Evolutionary conservation across 2,888 invertebrate species (phyloP).

Genomic region (Argyresthia goedartella): DNA sequence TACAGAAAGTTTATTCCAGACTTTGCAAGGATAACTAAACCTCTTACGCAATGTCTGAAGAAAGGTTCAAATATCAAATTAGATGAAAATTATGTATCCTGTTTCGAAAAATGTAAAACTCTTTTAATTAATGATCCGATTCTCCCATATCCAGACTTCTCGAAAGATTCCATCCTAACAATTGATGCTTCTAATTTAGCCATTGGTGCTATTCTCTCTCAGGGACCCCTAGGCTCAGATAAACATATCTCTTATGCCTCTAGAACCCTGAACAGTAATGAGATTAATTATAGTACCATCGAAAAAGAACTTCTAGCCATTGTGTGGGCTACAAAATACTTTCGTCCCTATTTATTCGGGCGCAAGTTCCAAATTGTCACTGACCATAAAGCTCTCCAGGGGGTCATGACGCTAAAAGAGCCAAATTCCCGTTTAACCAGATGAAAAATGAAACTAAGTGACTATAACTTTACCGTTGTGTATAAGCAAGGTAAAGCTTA

Average conservation of each 20-base stretch:
- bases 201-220: slow-evolving; percentile 19
- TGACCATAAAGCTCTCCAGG: slow-evolving; percentile 20
- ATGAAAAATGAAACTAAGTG: too few species aligned
- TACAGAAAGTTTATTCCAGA: slow-evolving; percentile 25
- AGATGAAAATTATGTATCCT: slow-evolving; percentile 8
- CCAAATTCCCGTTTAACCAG: slow-evolving; percentile 21
- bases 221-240: slow-evolving; percentile 13
- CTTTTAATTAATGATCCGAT: slow-evolving; percentile 6
- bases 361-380: too few species aligned
- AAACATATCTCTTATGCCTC: slow-evolving; percentile 18
- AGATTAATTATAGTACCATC: too few species aligned
- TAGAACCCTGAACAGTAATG: slow-evolving; percentile 14
- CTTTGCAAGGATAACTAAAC: slow-evolving; percentile 19
- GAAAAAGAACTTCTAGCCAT: too few species aligned
- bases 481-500: slow-evolving; percentile 22
- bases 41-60: slow-evolving; percentile 18
- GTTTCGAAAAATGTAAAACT: slow-evolving; percentile 12
- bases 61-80: slow-evolving; percentile 9
- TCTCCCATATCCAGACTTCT: slow-evolving; percentile 16
- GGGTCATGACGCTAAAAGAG: slow-evolving; percentile 17
- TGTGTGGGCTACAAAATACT: too few species aligned
- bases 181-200: too few species aligned
- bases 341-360: too few species aligned
- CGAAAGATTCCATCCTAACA: slow-evolving; percentile 14
- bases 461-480: too few species aligned